A percentile compares a stretch with the other conserved stretches of the same genome.
These are phyloP conservation scores for Polymixis lichenea DNA, from an alignment of 2,888 invertebrate genomes.

Conservation along the genomic window DNA sequence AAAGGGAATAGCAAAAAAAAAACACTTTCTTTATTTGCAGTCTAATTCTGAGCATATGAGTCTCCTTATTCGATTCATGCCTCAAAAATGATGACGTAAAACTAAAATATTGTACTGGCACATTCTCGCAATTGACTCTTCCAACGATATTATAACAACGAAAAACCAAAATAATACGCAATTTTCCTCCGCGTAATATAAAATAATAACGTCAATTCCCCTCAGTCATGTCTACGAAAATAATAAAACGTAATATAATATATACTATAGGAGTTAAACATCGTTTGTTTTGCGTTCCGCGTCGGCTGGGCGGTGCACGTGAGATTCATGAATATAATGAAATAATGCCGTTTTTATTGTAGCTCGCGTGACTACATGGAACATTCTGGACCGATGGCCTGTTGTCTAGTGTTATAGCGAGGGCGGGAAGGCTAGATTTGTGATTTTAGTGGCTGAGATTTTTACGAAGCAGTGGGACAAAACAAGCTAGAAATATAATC, in stretches of 20 bases:
- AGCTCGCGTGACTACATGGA: slow-evolving; percentile 55
- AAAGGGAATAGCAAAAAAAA: neutral
- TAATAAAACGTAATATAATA: slow-evolving; percentile 46
- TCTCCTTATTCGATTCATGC: neutral
- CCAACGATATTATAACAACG: slow-evolving; percentile 5
- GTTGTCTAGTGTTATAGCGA: slow-evolving; percentile 33
- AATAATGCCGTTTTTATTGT: slow-evolving; percentile 53
- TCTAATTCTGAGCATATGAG: neutral
- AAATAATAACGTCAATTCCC: slow-evolving; percentile 42
- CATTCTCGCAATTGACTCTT: slow-evolving; percentile 29
- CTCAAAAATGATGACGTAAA: neutral
- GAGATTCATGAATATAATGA: slow-evolving; percentile 61
- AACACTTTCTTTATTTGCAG: neutral
- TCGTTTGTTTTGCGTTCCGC: slow-evolving; percentile 50
- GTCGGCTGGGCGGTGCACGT: slow-evolving; percentile 49
- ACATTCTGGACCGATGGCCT: slow-evolving; percentile 29
- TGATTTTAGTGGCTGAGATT: neutral
- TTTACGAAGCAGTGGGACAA: neutral
- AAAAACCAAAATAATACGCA: slow-evolving; percentile 44
- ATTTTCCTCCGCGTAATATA: slow-evolving; percentile 23
- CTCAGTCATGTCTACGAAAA: slow-evolving; percentile 33
- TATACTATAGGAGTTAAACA: slow-evolving; percentile 49
- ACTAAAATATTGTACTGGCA: neutral
- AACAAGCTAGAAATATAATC: neutral
- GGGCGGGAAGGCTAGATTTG: neutral